Evolutionary conservation across 2,797 vertebrate genomes (phyloP).

Genomic region (Eidolon dupreanum): DNA sequence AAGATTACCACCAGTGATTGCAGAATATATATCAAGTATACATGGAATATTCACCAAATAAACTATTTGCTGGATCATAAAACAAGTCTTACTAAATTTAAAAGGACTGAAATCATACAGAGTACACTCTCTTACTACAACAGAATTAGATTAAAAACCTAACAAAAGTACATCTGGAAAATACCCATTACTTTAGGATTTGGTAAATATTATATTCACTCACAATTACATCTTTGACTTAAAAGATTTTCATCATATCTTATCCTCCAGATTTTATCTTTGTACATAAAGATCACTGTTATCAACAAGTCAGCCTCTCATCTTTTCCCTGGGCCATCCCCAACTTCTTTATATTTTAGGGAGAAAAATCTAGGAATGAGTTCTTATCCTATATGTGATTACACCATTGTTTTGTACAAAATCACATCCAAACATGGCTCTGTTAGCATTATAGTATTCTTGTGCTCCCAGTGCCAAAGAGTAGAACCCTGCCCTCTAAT

Average conservation of each 20-base stretch:
- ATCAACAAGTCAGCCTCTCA: neutral
- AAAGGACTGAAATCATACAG: neutral
- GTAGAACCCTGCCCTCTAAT: neutral
- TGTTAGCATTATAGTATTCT: neutral
- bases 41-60: neutral
- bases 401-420: neutral
- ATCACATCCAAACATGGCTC: neutral
- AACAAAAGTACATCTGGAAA: neutral
- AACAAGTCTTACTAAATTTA: slow-evolving; percentile 31
- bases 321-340: neutral
- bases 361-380: neutral
- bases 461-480: neutral
- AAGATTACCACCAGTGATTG: neutral
- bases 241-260: neutral
- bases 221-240: neutral
- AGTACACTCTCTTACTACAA: neutral
- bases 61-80: neutral
- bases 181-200: neutral
- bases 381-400: neutral
- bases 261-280: slow-evolving; percentile 1
- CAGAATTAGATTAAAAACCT: slow-evolving; percentile 33
- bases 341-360: neutral
- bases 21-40: neutral
- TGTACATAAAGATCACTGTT: neutral
- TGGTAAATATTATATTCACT: neutral